Evolutionary conservation across 2,113 vertebrate genomes (phyloP), one percentile per base, ranked within the genome.

Genomic region (Campylomormyrus tamandua): DNA sequence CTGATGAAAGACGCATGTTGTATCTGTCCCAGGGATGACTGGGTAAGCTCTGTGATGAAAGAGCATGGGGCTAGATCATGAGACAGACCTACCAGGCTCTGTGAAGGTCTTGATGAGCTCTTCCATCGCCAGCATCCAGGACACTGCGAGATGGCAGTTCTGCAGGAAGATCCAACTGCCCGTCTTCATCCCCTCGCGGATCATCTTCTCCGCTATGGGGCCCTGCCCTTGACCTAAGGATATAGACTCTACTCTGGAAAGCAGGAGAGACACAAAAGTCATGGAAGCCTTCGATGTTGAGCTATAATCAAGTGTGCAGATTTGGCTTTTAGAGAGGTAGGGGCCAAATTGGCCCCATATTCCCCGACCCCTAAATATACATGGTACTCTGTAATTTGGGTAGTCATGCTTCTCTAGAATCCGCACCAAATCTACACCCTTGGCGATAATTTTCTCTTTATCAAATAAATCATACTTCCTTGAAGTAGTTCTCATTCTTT

Each of bases 211-310:
- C 35, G 97, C 96, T 90, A 97, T 96, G 0, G 97, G 96, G 2
- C 96, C 96, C 91, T 98, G 97, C 39, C 96, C 96, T 95, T 98
- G 97, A n/a, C 97, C 96, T 90, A 97, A 90, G 1, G 97, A 98
- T 92, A 97, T 96, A 5, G 96, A 97, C 52, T 96, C 93, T 13
- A 97, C 95, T 90, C 96, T 98, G 93, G 58, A 89, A 5, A 27
- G 48, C 52, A 83, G 46, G n/a, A 52, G 7, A 31, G 48, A n/a
- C 46, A 90, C 45, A 45, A 9, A 31, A 45, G 39, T 24, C 42
- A 58, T 31, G 2, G 6, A 42, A 85, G 10, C 2, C 24, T 66
- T 66, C 27, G 35, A 42, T 8, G 39, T 2, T 17, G 27, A 42
- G 9, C n/a, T 11, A 45, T 3, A 88, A 45, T 58, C 52, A 62